Conservation (phyloP, 1,140 invertebrate species). For the Psix sp. region DNA sequence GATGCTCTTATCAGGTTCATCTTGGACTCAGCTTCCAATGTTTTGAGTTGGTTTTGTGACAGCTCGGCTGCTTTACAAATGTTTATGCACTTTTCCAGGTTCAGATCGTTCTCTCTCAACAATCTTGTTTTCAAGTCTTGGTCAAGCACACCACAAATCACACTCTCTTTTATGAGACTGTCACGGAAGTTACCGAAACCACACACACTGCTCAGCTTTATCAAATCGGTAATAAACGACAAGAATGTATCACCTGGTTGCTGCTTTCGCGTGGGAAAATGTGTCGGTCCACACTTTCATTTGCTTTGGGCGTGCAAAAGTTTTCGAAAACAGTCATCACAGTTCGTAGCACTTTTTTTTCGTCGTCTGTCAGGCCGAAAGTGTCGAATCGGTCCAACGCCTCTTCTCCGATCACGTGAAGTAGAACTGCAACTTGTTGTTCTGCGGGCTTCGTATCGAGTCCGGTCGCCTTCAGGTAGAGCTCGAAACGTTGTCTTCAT, state of each 20-base stretch:
- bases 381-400: slow-evolving; percentile 46
- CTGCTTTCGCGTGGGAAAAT: slow-evolving; percentile 41
- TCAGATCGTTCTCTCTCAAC: slow-evolving; percentile 30
- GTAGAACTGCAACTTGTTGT: slow-evolving; percentile 62
- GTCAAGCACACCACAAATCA: slow-evolving; percentile 46
- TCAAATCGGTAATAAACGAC: slow-evolving; percentile 43
- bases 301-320: slow-evolving; percentile 61
- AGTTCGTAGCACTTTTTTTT: slow-evolving; percentile 44
- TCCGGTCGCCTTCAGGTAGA: slow-evolving; percentile 58
- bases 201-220: slow-evolving; percentile 44
- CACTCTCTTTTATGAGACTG: slow-evolving; percentile 46
- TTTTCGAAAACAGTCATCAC: slow-evolving; percentile 59
- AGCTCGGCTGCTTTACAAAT: slow-evolving; percentile 35
- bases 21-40: slow-evolving; percentile 16
- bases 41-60: slow-evolving; percentile 41
- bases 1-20: slow-evolving; percentile 18
- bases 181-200: slow-evolving; percentile 36
- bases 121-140: slow-evolving; percentile 41
- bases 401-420: slow-evolving; percentile 65
- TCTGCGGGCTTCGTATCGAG: slow-evolving; percentile 57
- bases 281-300: slow-evolving; percentile 60
- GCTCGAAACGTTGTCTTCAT: slow-evolving; percentile 57
- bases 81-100: slow-evolving; percentile 42
- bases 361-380: slow-evolving; percentile 55
- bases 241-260: slow-evolving; percentile 35